Percentiles rank a stretch among this genome's conserved stretches.
Evolutionary conservation across 2,888 invertebrate genomes (phyloP).

Genomic region (Tenthredo amoena): DNA sequence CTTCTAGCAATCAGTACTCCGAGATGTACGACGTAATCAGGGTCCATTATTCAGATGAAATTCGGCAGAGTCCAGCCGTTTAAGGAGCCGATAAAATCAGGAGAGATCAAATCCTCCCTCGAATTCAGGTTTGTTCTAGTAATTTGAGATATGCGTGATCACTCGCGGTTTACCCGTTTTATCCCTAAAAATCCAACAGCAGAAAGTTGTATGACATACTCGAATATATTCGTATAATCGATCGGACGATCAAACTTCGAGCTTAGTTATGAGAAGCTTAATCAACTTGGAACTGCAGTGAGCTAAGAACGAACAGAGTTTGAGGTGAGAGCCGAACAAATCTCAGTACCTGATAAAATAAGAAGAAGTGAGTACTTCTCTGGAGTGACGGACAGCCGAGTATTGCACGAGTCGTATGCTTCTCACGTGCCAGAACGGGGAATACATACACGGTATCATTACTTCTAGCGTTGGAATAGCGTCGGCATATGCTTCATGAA

Average conservation of each 20-base stretch:
- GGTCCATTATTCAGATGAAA: constrained; percentile 36
- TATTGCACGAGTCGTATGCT: constrained; percentile 29
- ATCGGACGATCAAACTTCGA: background rate
- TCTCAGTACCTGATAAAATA: constrained; percentile 25
- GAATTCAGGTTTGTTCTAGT: background rate
- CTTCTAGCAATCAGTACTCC: background rate
- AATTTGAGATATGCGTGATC: background rate
- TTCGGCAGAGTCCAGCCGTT: background rate
- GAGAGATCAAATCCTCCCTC: constrained; percentile 2
- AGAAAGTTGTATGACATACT: background rate
- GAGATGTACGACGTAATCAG: background rate
- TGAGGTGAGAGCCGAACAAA: constrained; percentile 5
- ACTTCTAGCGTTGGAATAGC: background rate
- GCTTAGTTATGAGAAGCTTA: background rate
- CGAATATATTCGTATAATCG: background rate
- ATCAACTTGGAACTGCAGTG: background rate
- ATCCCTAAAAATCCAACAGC: background rate
- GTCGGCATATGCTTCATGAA: background rate
- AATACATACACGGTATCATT: background rate
- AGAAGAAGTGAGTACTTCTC: background rate
- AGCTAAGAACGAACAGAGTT: background rate
- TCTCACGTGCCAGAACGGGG: constrained; percentile 11
- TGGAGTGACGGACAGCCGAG: constrained; percentile 18
- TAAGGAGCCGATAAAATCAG: background rate
- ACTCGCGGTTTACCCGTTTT: background rate